Base-by-base conservation (phyloP, 2,797 vertebrate genomes). In the Enteromius viviparus region DNA sequence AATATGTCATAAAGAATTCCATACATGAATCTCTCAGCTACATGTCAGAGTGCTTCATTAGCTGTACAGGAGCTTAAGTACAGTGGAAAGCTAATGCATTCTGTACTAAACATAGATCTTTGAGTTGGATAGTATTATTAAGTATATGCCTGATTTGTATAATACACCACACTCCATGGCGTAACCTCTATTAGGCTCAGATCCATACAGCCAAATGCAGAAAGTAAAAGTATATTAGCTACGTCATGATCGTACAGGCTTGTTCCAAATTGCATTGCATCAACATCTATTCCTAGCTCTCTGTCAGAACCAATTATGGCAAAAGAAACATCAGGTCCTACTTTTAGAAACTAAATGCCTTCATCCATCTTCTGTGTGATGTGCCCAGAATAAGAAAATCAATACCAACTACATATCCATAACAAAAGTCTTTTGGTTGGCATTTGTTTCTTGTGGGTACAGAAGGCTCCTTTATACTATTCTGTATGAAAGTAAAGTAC, bases 291-390 rank as follows among this genome's bases (percentile, higher is more conserved):
- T 91, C 91, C 90, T 91, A 87, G 88, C 78, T 84, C 75, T 90
- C 90, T 93, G 93, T 92, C 93, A 83, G 17, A 78, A 87, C 85
- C 88, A 91, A 93, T 94, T 93, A 94, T 37, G 87, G 82, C 85
- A 86, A 89, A 87, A 91, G 92, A 82, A 45, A 88, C 91, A 88
- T 64, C 80, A 82, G 72, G 72, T 84, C 79, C 87, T 86, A 82
- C 85, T 83, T 92, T 91, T 85, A 89, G 89, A 89, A 91, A 90
- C 86, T 71, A 79, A 92, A 89, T 91, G 91, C 92, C 94, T 93
- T 93, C 93, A 92, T 89, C 89, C 89, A 69, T 15, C 90, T 91
- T 88, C 83, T 87, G 89, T 89, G 86, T 90, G 88, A 87, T 87
- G 84, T 47, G 69, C 85, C 62, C 75, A 85, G 86, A 87, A 90